Conservation (phyloP, 2,888 invertebrate genomes). For the Caenorhabditis auriculariae region DNA sequence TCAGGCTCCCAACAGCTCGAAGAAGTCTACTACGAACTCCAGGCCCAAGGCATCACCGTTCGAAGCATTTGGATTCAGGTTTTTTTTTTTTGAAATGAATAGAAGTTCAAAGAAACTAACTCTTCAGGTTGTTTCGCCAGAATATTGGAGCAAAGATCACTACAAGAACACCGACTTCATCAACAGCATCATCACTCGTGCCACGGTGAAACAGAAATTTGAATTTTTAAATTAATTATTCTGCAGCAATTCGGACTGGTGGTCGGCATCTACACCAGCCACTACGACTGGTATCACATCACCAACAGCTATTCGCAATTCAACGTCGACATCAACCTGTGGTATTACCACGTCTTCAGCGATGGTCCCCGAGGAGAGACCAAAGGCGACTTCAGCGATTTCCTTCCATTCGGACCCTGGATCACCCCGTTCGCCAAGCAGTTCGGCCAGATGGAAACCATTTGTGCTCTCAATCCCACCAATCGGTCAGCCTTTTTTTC, state of each 20-base stretch:
- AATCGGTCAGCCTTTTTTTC: slow-evolving; percentile 9
- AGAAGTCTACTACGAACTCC: slow-evolving; percentile 24
- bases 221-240: too few species aligned
- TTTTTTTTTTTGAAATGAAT: slow-evolving; percentile 4
- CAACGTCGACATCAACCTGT: slow-evolving; percentile 16
- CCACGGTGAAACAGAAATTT: slow-evolving; percentile 2
- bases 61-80: slow-evolving; percentile 42
- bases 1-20: slow-evolving; percentile 27
- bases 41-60: slow-evolving; percentile 26
- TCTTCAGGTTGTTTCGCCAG: slow-evolving; percentile 3
- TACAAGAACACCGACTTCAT: slow-evolving; percentile 24
- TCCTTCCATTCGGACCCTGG: slow-evolving; percentile 37
- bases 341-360: slow-evolving; percentile 43
- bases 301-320: slow-evolving; percentile 21
- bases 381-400: slow-evolving; percentile 26
- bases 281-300: slow-evolving; percentile 40
- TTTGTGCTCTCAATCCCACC: slow-evolving; percentile 23
- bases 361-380: slow-evolving; percentile 28
- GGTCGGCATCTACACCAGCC: slow-evolving; percentile 36
- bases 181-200: slow-evolving; percentile 8
- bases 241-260: slow-evolving; percentile 17
- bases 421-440: slow-evolving; percentile 30
- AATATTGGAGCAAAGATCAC: slow-evolving; percentile 9
- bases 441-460: slow-evolving; percentile 31
- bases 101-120: too few species aligned